Base-by-base conservation (phyloP, 1,140 invertebrate genomes). In the Eriosoma lanigerum region DNA sequence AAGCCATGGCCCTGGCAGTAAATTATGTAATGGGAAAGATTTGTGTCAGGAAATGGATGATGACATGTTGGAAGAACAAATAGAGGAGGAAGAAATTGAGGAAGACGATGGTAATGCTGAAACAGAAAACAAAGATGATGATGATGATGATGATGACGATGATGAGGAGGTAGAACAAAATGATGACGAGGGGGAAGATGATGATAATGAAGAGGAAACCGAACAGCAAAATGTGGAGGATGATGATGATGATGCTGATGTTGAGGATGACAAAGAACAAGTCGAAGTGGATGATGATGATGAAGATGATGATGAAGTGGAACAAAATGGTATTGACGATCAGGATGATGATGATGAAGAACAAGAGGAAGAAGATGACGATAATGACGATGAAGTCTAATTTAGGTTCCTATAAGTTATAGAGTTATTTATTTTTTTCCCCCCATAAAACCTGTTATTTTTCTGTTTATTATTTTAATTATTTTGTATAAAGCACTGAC, bases 31-130 rank as follows among this genome's bases (percentile, higher is more conserved):
- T 19, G 75, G 75, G 12, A 78, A 78, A 78, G 75, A 78, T 24
- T 62, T 78, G 3, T 78, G 75, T 46, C 75, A 78, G 60, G 75
- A 78, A 78, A 78, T 78, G 75, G 75, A 78, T 4, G 75, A 78
- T 1, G 75, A 78, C 8, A 60, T 78, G 56, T 46, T 78, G 4
- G 75, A 78, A n/a, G 75, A 78, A 0, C 75, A 78, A 62, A 78
- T 60, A 4, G 75, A 78, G 48, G 56, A 60, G 10, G 73, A 76
- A 19, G 73, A 78, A n/a, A 52, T 56, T 38, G 50, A 62, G 24
- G 82, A 76, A 29, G 66, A 38, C 13, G 81, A 81, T 17, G 15
- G 15, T n/a, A 19, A 26, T 38, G 29, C 17, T 15, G 50, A 75
- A 32, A 64, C 60, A 24, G 50, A 76, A 62, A 60, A 66, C n/a